Conservation (phyloP, 2,888 invertebrate species). For the Phalera bucephala region DNA sequence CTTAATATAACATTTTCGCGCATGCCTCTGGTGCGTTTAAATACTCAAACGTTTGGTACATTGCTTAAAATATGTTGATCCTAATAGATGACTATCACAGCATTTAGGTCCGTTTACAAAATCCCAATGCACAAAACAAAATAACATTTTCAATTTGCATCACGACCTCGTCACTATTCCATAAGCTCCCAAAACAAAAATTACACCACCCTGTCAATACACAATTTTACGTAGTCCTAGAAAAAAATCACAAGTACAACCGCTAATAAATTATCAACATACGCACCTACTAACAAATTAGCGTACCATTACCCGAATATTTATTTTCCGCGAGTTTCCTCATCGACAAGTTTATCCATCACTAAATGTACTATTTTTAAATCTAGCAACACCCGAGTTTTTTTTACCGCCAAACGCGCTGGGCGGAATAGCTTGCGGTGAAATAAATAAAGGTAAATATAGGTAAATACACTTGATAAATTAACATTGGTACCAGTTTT, state of each 20-base stretch:
- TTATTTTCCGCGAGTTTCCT: conserved; percentile 18
- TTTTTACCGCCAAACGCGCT: conserved; percentile 32
- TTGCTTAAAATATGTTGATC: too few species aligned
- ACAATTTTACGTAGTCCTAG: too few species aligned
- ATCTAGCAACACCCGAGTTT: conserved; percentile 38
- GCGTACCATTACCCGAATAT: conserved; percentile 16
- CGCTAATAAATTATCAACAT: conserved; percentile 18
- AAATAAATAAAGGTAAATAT: conserved; percentile 57
- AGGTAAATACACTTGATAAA: conserved; percentile 37
- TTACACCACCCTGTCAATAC: too few species aligned
- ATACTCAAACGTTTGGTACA: too few species aligned
- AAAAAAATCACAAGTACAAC: conserved; percentile 4
- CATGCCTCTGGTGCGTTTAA: too few species aligned
- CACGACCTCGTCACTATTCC: too few species aligned
- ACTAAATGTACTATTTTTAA: conserved; percentile 39
- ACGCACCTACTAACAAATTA: conserved; percentile 18
- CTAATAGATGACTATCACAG: too few species aligned
- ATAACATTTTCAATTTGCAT: too few species aligned
- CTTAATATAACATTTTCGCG: too few species aligned
- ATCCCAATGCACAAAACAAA: too few species aligned
- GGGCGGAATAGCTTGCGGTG: conserved; percentile 32
- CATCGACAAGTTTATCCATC: conserved; percentile 29
- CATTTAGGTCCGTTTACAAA: too few species aligned
- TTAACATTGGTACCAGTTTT: conserved; percentile 17
- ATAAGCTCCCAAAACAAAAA: too few species aligned